Evolutionary conservation across 2,113 vertebrate species (phyloP), one percentile per base, ranked within the genome.

Genomic region (Camelus dromedarius): DNA sequence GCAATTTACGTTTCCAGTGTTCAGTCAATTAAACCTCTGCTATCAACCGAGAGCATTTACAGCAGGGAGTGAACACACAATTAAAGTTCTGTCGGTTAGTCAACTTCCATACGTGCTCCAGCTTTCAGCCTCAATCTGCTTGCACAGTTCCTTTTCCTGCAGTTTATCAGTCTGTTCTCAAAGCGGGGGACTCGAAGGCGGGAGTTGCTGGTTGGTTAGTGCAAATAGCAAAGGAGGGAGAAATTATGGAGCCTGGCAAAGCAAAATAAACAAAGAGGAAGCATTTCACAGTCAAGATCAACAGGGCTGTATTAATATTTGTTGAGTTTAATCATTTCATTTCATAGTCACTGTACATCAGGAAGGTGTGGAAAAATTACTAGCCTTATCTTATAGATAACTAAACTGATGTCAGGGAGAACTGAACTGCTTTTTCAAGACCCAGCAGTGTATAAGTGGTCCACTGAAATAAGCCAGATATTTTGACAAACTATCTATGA

Each of bases 11-110:
- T 75, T 66, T 80, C 50, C 32, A 66, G 52, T 52, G 26, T 84
- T 97, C 91, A 75, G 88, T 89, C 96, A 94, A 93, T 95, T 96
- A 97, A 92, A 58, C 28, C 28, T 87, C 96, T 92, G 76, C 85
- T 85, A 96, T 67, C 95, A 96, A 76, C 35, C 73, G 1, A 62
- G 89, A 81, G 94, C 75, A 26, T 85, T 97, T 84, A 7, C 91
- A 84, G 93, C 52, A 42, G 76, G 84, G 60, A 96, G 24, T 76
- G 72, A 81, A 14, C 75, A 54, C 46, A 77, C 85, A 77, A 69
- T 95, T 95, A 85, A 88, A 82, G 85, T 91, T 88, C 97, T 88
- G 2, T 80, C 93, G 42, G 87, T 46, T 81, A 73, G 62, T 88
- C 83, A 38, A 93, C n/a, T 81, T 93, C 95, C 95, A 48, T 82